phyloP scores from a whole-genome alignment of 2,797 vertebrate genomes.

The Thalassophryne amazonica region DNA sequence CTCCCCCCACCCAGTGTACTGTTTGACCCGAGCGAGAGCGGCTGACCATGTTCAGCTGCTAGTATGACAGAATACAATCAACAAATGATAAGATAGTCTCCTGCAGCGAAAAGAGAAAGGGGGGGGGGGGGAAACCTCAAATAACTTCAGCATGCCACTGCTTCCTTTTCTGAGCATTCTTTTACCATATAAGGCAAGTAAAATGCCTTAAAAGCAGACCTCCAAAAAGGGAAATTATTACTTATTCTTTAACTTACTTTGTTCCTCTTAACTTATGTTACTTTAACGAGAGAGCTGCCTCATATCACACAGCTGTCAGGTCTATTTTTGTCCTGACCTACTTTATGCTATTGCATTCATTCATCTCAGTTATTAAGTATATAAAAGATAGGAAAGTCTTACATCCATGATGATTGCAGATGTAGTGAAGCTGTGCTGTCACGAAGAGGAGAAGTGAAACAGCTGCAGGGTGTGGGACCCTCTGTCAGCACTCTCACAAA shows the following conservation, averaged over 20 bases:
- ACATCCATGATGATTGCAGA: conserved; percentile 55
- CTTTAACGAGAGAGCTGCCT: background rate
- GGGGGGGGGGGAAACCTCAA: too few relatives aligned
- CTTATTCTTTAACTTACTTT: too few relatives aligned
- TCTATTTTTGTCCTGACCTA: background rate
- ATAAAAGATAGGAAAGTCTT: conserved; percentile 33
- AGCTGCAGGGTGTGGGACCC: conserved; percentile 21
- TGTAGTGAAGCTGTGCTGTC: background rate
- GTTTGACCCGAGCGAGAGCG: conserved; percentile 8
- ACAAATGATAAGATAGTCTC: background rate
- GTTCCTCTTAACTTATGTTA: too few relatives aligned
- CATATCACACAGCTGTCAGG: conserved; percentile 3
- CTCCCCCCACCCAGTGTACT: background rate
- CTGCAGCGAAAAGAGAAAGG: background rate
- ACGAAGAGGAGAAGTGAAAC: conserved; percentile 12
- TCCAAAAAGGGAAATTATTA: background rate
- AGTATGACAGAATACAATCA: background rate
- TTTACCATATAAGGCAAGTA: conserved; percentile 64
- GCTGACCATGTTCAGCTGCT: background rate
- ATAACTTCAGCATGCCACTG: too few relatives aligned
- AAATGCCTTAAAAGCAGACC: background rate
- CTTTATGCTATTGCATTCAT: too few relatives aligned
- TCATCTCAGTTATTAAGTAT: background rate
- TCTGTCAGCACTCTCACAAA: background rate
- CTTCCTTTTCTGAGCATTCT: background rate